Evolutionary conservation across 2,797 vertebrate genomes (phyloP), one percentile per base, ranked within the genome.

Genomic region (Parauchenoglanis ngamensis): DNA sequence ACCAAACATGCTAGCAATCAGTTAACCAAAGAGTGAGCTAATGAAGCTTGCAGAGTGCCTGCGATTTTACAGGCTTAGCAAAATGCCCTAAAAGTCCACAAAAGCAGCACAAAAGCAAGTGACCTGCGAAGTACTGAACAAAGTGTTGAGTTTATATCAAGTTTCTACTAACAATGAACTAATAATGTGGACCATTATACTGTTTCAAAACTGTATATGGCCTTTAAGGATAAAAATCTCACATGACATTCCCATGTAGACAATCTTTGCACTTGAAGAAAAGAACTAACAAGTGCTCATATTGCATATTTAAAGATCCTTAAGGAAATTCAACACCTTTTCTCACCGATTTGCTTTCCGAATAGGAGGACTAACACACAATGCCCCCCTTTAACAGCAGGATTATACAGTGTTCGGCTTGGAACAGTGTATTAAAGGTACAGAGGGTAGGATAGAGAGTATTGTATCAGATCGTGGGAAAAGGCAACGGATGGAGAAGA

Each of bases 401-500:
- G 44, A 65, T 82, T 67, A 82, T 19, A 17, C 46, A 35, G 28
- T 31, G 63, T 68, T 40, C 81, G 23, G 25, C 17, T 52, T 13
- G 17, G 46, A 31, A 83, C 63, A 82, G 70, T 75, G 65, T 56
- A 85, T 31, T 35, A 83, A 57, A 21, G 15, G 40, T 80, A 87
- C 78, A 40, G 73, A 67, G 61, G 80, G 80, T 67, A 67, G 8
- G 46, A 67, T 46, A 11, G 28, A 68, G 46, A 23, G 63, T 68
- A 67, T 68, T 83, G 49, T 63, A 68, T 54, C 65, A 35, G 81
- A 83, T 83, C 19, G 46, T 83, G 46, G 86, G 79, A 84, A 89
- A 84, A 85, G 54, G 61, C 81, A 83, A 31, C 73, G 7, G 78
- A 88, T 52, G 40, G 75, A 85, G 70, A 79, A 79, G 87, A 84